A percentile compares a stretch with the other conserved stretches of the same genome.
Evolutionary conservation across 2,888 invertebrate species (phyloP).

Genomic region (Meganola albula): DNA sequence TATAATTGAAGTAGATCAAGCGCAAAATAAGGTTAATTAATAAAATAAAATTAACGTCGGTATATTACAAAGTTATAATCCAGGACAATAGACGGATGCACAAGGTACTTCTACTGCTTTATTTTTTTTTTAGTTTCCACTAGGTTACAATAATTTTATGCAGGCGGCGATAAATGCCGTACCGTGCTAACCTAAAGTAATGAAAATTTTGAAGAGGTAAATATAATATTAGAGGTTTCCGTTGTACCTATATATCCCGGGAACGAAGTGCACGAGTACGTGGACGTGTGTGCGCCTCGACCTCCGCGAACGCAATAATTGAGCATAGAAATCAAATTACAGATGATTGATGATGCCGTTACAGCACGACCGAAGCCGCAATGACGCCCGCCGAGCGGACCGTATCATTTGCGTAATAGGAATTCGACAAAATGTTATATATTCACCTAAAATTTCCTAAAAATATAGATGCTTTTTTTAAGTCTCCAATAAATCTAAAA

Average conservation of each 20-base stretch:
- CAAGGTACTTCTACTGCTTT: no score
- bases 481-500: no score
- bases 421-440: conserved; percentile 51
- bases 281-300: conserved; percentile 58
- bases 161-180: no score
- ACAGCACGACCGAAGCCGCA: conserved; percentile 70
- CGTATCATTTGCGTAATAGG: conserved; percentile 69
- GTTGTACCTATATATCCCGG: conserved; percentile 33
- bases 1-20: conserved; percentile 29
- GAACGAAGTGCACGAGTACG: conserved; percentile 42
- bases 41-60: not conserved
- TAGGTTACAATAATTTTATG: no score
- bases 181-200: no score
- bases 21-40: conserved; percentile 37
- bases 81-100: conserved; percentile 18
- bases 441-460: not conserved
- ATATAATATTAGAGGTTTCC: conserved; percentile 30
- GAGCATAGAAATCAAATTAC: conserved; percentile 78
- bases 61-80: no score
- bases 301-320: conserved; percentile 76
- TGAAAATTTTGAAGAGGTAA: no score
- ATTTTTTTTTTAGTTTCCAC: no score
- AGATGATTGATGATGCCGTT: conserved; percentile 77
- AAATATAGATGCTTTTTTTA: not conserved
- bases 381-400: conserved; percentile 60